These are phyloP conservation scores for Pelosia muscerda DNA, from an alignment of 2,888 invertebrate species.

Conservation along the genomic window DNA sequence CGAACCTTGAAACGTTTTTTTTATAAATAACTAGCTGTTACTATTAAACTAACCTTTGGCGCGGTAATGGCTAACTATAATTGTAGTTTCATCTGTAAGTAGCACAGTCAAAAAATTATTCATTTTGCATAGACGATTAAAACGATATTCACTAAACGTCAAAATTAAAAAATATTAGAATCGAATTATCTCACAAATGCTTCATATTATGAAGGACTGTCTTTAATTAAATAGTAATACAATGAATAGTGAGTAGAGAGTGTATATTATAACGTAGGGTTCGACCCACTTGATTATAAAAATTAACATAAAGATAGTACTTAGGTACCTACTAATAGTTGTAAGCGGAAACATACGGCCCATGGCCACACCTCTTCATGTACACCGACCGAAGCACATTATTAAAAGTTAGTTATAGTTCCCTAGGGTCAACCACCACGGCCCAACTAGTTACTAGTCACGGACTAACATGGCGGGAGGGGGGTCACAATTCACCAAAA, in stretches of 20 bases:
- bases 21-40: too few relatives aligned
- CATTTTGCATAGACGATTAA: too few relatives aligned
- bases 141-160: too few relatives aligned
- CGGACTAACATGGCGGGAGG: neutral
- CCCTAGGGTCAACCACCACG: neutral
- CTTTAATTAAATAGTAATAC: neutral
- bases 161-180: too few relatives aligned
- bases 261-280: neutral
- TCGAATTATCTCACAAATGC: too few relatives aligned
- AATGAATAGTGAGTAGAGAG: neutral
- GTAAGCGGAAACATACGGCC: neutral
- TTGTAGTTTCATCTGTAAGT: too few relatives aligned
- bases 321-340: too few relatives aligned
- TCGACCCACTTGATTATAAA: constrained; percentile 4
- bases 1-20: too few relatives aligned
- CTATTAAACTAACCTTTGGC: too few relatives aligned
- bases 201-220: too few relatives aligned
- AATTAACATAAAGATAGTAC: neutral
- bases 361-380: constrained; percentile 1
- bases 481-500: neutral
- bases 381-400: neutral
- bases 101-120: too few relatives aligned
- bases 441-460: neutral
- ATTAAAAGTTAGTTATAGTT: constrained; percentile 1
- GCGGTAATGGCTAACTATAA: too few relatives aligned